These are phyloP conservation scores for Blastobasis lacticolella DNA, from an alignment of 2,888 invertebrate genomes.

Conservation along the genomic window DNA sequence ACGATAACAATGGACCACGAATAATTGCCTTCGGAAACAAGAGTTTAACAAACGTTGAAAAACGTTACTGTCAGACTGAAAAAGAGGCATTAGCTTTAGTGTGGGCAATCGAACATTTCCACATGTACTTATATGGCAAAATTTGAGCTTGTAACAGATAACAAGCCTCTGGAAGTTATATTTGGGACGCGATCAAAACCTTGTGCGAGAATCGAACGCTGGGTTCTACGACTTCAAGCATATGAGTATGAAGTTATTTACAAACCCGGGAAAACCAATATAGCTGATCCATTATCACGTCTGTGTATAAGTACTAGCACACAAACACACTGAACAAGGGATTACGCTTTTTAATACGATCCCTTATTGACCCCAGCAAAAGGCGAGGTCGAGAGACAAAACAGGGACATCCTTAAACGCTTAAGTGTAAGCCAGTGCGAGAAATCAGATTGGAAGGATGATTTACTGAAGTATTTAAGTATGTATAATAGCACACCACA, in stretches of 20 bases:
- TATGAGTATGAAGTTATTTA: neutral
- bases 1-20: constrained; percentile 6
- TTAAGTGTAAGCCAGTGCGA: neutral
- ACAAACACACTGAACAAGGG: constrained; percentile 6
- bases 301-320: constrained; percentile 8
- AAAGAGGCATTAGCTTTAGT: constrained; percentile 18
- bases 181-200: constrained; percentile 20
- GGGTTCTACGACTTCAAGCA: neutral
- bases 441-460: neutral
- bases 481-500: constrained; percentile 15
- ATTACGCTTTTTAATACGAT: constrained; percentile 3
- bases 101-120: constrained; percentile 14
- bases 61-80: constrained; percentile 19
- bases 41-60: constrained; percentile 14
- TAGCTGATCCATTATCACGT: neutral
- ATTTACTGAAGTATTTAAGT: constrained; percentile 1
- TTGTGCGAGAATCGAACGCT: neutral
- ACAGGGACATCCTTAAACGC: constrained; percentile 5
- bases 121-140: constrained; percentile 14
- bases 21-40: constrained; percentile 19
- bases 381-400: constrained; percentile 12
- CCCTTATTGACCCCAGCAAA: constrained; percentile 10
- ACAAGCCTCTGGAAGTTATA: constrained; percentile 16
- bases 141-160: constrained; percentile 12
- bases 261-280: neutral